A percentile compares a stretch with the other conserved stretches of the same genome.
phyloP scores from a whole-genome alignment of 2,797 vertebrate species.

The Morus bassanus region DNA sequence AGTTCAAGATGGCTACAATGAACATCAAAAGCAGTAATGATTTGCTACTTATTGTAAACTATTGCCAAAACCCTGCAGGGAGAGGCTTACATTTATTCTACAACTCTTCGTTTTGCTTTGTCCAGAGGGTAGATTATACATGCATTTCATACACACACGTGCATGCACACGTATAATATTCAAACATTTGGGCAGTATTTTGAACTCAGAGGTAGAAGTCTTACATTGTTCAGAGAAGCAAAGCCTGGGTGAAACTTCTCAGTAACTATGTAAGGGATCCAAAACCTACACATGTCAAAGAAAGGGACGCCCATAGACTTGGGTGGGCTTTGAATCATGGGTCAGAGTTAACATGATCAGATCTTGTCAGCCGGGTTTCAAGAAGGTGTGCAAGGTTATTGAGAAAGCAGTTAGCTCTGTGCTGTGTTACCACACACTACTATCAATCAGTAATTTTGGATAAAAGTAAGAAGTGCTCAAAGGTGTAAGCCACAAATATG shows the following conservation, averaged over 20 bases:
- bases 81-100: not conserved
- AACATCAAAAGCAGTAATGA: not conserved
- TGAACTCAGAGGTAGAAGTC: not conserved
- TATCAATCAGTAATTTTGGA: not conserved
- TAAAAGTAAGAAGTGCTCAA: not conserved
- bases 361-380: not conserved
- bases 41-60: not conserved
- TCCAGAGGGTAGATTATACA: not conserved
- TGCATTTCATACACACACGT: not conserved
- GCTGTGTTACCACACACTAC: not conserved
- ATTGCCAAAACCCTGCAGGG: not conserved
- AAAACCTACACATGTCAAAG: not conserved
- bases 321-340: not conserved
- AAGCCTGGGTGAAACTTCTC: not conserved
- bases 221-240: not conserved
- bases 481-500: not conserved
- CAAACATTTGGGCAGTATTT: not conserved
- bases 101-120: not conserved
- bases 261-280: not conserved
- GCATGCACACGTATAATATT: not conserved
- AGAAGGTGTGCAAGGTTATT: not conserved
- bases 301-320: not conserved
- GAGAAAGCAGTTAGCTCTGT: not conserved
- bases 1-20: not conserved
- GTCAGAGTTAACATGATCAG: not conserved